Base-by-base conservation (phyloP, 2,113 vertebrate species). In the Lipophrys pholis region DNA sequence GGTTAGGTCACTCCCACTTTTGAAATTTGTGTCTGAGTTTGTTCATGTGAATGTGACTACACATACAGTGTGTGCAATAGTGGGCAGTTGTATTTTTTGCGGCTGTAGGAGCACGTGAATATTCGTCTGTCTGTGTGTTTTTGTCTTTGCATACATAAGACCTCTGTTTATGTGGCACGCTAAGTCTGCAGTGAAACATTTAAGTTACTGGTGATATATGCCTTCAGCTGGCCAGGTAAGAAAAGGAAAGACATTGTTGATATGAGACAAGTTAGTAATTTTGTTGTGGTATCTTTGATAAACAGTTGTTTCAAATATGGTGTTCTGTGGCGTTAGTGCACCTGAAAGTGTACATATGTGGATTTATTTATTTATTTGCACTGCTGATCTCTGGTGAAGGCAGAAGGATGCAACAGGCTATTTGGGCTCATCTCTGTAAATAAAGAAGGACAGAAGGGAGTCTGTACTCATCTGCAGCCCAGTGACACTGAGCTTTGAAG, bases 401-500 rank as follows among this genome's bases (percentile, higher is more conserved):
- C 62, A 70, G 40, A 88, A 64, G 45, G 54, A 81, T 82, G 53
- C 72, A 70, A 43, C 49, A 61, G 71, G 78, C 67, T 63, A 51
- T 64, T 74, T 76, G 42, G 16, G 67, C 89, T 93, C 90, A 92
- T 92, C 92, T 94, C 90, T 93, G 85, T 92, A 93, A 94, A 94
- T 91, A 93, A 83, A 85, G 84, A 88, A 68, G 78, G 73, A 88
- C 87, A 86, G 85, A 64, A 87, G 82, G 87, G 86, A 55, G 74
- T 80, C 84, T 89, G 70, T 71, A 69, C 80, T 95, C 91, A 92
- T 94, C 90, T 94, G 93, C 88, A 74, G 90, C 73, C 84, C 89
- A 92, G 90, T 93, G 87, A 85, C 77, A 87, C 63, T 46, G 87
- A 78, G 89, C 93, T 95, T 95, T 95, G 93, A 95, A 94, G 94